Conservation (phyloP, 2,888 invertebrate species). For the Andrena chrysosceles region DNA sequence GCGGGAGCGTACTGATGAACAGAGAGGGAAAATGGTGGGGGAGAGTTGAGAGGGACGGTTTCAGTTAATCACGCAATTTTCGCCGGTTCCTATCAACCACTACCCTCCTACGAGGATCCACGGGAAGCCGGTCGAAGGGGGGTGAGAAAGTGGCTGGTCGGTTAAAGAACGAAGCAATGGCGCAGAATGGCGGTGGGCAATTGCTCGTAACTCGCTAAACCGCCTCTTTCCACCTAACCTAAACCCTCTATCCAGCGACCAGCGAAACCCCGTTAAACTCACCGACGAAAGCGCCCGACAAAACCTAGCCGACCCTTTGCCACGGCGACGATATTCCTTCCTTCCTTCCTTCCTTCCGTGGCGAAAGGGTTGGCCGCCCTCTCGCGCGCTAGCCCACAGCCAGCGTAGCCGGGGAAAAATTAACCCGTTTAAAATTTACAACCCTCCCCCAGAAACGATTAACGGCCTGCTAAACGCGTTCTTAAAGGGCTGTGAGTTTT, state of each 20-base stretch:
- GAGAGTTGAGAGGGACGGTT: constrained; percentile 54
- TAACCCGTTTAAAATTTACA: constrained; percentile 71
- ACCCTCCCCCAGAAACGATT: constrained; percentile 75
- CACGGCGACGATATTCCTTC: constrained; percentile 69
- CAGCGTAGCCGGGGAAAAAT: constrained; percentile 53
- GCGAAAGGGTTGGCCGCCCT: constrained; percentile 61
- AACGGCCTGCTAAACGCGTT: constrained; percentile 61
- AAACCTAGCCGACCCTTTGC: constrained; percentile 71
- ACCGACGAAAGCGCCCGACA: constrained; percentile 64
- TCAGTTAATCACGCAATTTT: constrained; percentile 78
- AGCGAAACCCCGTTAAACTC: constrained; percentile 75
- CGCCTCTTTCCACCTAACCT: constrained; percentile 66
- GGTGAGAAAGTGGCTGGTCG: constrained; percentile 69
- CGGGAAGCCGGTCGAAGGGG: constrained; percentile 60
- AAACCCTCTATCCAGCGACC: constrained; percentile 62
- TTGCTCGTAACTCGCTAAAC: constrained; percentile 81
- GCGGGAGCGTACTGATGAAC: constrained; percentile 72
- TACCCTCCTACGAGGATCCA: constrained; percentile 56
- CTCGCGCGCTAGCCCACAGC: neutral
- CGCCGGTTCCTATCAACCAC: constrained; percentile 69
- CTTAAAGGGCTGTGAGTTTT: constrained; percentile 12
- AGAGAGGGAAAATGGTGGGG: constrained; percentile 37
- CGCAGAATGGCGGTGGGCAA: constrained; percentile 81
- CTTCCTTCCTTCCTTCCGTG: constrained; percentile 61
- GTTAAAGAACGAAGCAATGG: constrained; percentile 78